Percentiles rank a stretch among this genome's conserved stretches.
Evolutionary conservation across 2,797 vertebrate genomes (phyloP).

Genomic region (Prionace glauca): DNA sequence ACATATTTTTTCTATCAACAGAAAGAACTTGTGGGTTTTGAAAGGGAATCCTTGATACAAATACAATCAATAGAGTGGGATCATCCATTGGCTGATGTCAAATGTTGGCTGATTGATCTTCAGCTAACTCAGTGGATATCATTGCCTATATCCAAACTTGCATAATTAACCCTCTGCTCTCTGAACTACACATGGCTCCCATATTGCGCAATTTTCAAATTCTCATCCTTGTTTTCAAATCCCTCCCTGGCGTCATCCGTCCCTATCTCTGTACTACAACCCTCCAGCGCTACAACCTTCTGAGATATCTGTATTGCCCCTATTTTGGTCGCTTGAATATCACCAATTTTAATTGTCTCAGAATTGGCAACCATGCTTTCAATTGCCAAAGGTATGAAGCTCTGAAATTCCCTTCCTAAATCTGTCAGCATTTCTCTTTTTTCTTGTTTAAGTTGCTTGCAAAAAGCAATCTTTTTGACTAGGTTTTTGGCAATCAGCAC

Average conservation of each 20-base stretch:
- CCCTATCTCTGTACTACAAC: neutral
- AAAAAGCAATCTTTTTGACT: neutral
- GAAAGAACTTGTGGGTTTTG: neutral
- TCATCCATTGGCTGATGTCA: neutral
- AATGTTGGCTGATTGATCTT: neutral
- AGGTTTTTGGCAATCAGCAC: neutral
- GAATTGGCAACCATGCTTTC: neutral
- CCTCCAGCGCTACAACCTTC: neutral
- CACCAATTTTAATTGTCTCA: neutral
- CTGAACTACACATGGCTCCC: too few species aligned
- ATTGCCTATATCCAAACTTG: neutral
- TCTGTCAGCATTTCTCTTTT: neutral
- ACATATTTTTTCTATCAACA: neutral
- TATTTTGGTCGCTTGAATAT: neutral
- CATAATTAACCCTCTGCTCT: too few species aligned
- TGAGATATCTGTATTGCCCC: neutral
- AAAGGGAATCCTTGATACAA: neutral
- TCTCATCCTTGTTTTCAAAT: neutral
- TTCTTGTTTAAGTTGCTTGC: neutral
- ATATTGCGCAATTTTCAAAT: neutral
- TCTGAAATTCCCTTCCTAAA: neutral
- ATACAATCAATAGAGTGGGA: neutral
- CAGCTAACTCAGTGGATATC: neutral
- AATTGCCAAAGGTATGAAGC: neutral
- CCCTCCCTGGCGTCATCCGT: neutral